Percentiles rank a stretch among this genome's conserved stretches.
phyloP scores from a whole-genome alignment of 2,797 vertebrate species.

The Ambastaia sidthimunki region DNA sequence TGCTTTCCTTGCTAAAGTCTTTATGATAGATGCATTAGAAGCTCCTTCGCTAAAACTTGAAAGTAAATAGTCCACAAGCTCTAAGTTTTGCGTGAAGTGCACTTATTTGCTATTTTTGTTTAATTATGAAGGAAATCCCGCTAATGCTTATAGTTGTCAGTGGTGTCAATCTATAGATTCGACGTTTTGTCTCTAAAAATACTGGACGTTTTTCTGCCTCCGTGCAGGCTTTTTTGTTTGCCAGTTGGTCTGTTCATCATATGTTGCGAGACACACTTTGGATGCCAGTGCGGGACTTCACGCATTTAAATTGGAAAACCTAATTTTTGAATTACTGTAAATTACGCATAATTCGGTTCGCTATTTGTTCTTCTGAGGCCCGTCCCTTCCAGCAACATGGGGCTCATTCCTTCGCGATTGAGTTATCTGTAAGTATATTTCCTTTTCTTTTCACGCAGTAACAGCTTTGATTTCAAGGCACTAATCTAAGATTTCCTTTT shows the following conservation, averaged over 20 bases:
- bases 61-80: slow-evolving; percentile 43
- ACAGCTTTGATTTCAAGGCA: slow-evolving; percentile 17
- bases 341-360: slow-evolving; percentile 40
- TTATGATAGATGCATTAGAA: slow-evolving; percentile 24
- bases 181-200: slow-evolving; percentile 4
- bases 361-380: slow-evolving; percentile 41
- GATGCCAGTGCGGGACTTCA: slow-evolving; percentile 49
- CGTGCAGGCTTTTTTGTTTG: slow-evolving; percentile 40
- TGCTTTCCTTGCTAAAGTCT: slow-evolving; percentile 38
- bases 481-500: slow-evolving; percentile 41
- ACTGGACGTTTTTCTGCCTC: slow-evolving; percentile 47
- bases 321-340: slow-evolving; percentile 14
- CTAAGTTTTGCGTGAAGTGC: slow-evolving; percentile 63
- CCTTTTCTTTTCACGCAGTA: slow-evolving; percentile 6
- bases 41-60: slow-evolving; percentile 52
- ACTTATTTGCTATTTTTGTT: slow-evolving; percentile 58
- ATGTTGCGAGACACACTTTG: slow-evolving; percentile 46
- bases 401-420: slow-evolving; percentile 71
- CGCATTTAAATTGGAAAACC: slow-evolving; percentile 42
- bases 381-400: slow-evolving; percentile 71
- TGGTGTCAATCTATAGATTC: slow-evolving; percentile 8
- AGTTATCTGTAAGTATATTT: slow-evolving; percentile 81
- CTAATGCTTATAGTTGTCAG: slow-evolving; percentile 48
- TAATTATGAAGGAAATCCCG: slow-evolving; percentile 36
- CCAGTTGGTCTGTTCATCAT: slow-evolving; percentile 43